Evolutionary conservation across 2,113 vertebrate genomes (phyloP).

Genomic region (Brachirus orientalis): DNA sequence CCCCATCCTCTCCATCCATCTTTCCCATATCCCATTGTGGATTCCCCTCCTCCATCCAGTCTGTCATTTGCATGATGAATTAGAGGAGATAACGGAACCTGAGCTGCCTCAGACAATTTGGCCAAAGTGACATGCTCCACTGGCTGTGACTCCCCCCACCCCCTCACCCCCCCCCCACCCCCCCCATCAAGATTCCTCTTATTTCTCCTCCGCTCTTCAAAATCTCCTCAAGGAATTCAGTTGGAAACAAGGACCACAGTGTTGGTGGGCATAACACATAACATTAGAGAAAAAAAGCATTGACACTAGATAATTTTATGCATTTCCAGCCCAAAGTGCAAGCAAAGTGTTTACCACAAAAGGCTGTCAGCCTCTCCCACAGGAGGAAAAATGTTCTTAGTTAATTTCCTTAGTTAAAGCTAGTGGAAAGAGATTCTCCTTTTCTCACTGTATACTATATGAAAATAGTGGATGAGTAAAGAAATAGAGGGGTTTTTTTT

Average conservation of each 20-base stretch:
- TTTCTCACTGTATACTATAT: too few relatives aligned
- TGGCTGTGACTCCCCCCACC: background rate
- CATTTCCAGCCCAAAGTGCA: too few relatives aligned
- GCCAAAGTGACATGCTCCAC: background rate
- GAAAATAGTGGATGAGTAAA: too few relatives aligned
- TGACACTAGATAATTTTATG: too few relatives aligned
- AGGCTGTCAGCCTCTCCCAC: too few relatives aligned
- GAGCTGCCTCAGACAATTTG: conserved; percentile 13
- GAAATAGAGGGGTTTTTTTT: too few relatives aligned
- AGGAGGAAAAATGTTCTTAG: too few relatives aligned
- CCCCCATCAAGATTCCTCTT: background rate
- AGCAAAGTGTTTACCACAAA: too few relatives aligned
- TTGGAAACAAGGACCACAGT: background rate
- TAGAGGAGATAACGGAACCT: conserved; percentile 24
- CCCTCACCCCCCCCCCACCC: too few relatives aligned
- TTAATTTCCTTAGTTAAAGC: too few relatives aligned
- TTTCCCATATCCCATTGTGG: background rate
- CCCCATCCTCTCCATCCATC: conserved; percentile 5
- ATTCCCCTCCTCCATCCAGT: background rate
- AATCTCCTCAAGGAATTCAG: background rate
- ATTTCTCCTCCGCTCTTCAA: background rate
- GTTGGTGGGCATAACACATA: background rate
- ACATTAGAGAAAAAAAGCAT: background rate
- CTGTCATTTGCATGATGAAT: conserved; percentile 31
- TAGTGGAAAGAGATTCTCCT: too few relatives aligned